phyloP scores from a whole-genome alignment of 2,888 invertebrate genomes.

The Calliphora vomitoria region DNA sequence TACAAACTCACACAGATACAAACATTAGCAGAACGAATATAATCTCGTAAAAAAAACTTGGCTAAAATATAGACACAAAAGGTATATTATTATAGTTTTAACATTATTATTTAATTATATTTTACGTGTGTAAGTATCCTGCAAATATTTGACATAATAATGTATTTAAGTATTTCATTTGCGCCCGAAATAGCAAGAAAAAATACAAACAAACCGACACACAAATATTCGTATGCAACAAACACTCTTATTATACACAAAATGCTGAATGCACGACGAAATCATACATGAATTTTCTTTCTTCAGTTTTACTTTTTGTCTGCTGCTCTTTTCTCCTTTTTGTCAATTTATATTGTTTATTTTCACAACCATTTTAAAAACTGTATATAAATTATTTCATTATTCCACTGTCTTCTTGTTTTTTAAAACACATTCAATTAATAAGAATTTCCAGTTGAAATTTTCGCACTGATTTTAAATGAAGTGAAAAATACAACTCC shows the following conservation, averaged over 20 bases:
- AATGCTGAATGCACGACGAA: slow-evolving; percentile 30
- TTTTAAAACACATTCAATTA: background rate
- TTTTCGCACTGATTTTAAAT: slow-evolving; percentile 16
- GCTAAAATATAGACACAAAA: background rate
- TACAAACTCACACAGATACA: no score
- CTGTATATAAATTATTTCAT: background rate
- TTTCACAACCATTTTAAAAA: slow-evolving; percentile 12
- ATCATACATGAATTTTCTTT: background rate
- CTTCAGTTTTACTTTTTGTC: background rate
- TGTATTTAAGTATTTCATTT: background rate
- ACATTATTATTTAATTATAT: background rate
- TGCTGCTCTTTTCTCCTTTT: background rate
- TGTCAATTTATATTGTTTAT: background rate
- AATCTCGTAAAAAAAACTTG: no score
- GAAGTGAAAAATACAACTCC: slow-evolving; percentile 18
- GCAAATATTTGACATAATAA: background rate
- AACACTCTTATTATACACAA: slow-evolving; percentile 43
- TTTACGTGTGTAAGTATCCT: background rate
- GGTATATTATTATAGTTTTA: background rate
- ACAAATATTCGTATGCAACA: slow-evolving; percentile 7
- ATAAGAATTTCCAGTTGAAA: background rate
- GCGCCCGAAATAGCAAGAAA: slow-evolving; percentile 1
- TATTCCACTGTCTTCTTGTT: background rate
- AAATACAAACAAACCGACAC: background rate
- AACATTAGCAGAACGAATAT: no score